Base-by-base conservation (phyloP, 1,140 invertebrate species). In the Mesaphorura yosii region DNA sequence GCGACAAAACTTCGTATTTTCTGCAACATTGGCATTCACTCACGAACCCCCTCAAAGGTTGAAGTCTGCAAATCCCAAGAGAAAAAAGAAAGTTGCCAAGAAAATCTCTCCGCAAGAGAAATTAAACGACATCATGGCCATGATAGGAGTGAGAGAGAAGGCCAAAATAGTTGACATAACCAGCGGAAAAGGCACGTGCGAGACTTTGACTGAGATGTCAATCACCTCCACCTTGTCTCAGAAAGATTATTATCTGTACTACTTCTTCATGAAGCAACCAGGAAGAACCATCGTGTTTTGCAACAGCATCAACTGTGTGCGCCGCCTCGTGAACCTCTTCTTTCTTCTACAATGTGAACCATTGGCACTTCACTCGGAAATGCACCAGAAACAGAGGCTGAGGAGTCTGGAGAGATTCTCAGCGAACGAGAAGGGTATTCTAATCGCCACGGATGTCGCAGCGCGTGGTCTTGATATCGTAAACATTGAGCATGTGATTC, bases 391-490 rank as follows among this genome's bases (percentile, higher is more conserved):
- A 64, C 89, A 95, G 66, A 72, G 96, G 26, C 72, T 98, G 15
- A 93, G 92, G 69, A 97, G 93, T 73, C 74, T 99, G 7, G 94
- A 98, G 67, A 81, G 80, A 58, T 98, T 98, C 73, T 77, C 84
- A 53, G 79, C 81, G 64, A 76, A 79, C 64, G 71, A 77, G 0
- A 75, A 79, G 59, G 81, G 82, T 0, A 60, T 98, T 12, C 69
- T 99, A n/a, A 76, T 99, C 52, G 90, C 95, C 0, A 98, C 94
- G 0, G 95, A 98, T 75, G 92, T 98, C 17, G 95, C 94, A 14
- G 92, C 95, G 0, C 74, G 95, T 57, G 95, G 95, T 38, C 72
- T 99, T 25, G 95, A 99, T 71, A 96, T 98, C 67, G 86, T 88
- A 4, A 78, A 83, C 65, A 82, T 98, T 2, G 79, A 96, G 60